Base-by-base conservation (phyloP, 37 sponge, comb jelly and placozoan species). In the Amphimedon queenslandica region DNA sequence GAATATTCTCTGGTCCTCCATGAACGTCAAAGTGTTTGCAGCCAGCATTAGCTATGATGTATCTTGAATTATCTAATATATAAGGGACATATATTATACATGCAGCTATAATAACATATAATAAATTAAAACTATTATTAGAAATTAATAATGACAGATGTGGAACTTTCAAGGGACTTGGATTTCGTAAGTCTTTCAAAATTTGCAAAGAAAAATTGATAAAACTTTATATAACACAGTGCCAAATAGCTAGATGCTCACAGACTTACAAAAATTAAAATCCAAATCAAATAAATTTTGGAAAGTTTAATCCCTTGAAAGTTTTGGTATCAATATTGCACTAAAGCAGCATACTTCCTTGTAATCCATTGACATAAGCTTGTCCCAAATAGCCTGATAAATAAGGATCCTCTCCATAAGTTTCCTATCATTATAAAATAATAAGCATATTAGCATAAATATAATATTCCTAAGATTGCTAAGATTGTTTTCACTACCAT, bases 1-100 rank as follows among this genome's bases (percentile, higher is more conserved):
- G 84, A 70, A 84, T 84, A 53, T 84, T 77, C 67, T 84, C 84
- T 23, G 84, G 84, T 16, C 84, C 84, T n/a, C 78, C 84, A 34
- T 84, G 69, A 35, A 78, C 85, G 66, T 84, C 85, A 73, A 78
- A 84, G 28, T 69, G 76, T 47, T 78, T 84, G 61, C 85, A 84
- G 28, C 85, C 85, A 57, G 85, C 79, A 73, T 78, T 84, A 21
- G 74, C 85, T 37, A 73, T 61, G 21, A 84, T 58, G 40, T 85
- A 85, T 0, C 70, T 58, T 27, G 75, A 57, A 53, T 85, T 18
- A 58, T 79, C 86, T 84, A 28, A 18, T 47, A 18, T 18, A 18
- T 18, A 47, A 47, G 8, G 53, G 13, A 47, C 53, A 24, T 64
- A 6, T 31, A 64, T 2, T 1, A 3, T 2, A 24, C 8, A n/a